These are phyloP conservation scores for Ditylenchus dipsaci DNA, from an alignment of 1,140 invertebrate species.

Conservation along the genomic window DNA sequence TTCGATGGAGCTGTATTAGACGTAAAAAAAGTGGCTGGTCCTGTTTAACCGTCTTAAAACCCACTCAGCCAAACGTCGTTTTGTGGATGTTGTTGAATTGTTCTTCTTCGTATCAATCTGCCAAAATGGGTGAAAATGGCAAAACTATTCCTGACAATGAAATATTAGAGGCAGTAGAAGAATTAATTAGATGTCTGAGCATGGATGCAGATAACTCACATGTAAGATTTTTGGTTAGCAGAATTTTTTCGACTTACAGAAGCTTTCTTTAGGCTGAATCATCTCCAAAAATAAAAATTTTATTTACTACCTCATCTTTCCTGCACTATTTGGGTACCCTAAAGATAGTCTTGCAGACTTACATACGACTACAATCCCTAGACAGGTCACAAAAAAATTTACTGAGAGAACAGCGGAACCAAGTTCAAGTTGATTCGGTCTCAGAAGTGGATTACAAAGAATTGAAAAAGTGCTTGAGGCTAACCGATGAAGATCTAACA, in stretches of 20 bases:
- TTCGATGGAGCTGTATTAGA: conserved; percentile 1
- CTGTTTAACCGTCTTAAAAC: conserved; percentile 21
- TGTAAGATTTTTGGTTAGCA: neutral
- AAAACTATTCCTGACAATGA: neutral
- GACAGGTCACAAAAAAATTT: no score
- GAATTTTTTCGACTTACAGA: no score
- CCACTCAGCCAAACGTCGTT: conserved; percentile 11
- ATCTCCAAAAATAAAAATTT: no score
- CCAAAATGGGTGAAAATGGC: neutral
- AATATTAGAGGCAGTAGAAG: neutral
- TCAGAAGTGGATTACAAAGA: conserved; percentile 4
- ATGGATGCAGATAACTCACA: neutral
- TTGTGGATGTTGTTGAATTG: conserved; percentile 15
- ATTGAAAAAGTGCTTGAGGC: conserved; percentile 5
- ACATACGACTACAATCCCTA: no score
- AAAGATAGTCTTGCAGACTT: no score
- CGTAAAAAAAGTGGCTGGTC: conserved; percentile 17
- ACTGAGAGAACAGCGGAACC: no score
- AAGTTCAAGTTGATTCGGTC: no score
- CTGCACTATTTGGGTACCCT: no score
- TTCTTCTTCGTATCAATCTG: neutral
- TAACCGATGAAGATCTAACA: conserved; percentile 3
- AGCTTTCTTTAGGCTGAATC: no score
- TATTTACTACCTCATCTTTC: no score
- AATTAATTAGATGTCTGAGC: neutral